Evolutionary conservation across 1,140 invertebrate genomes (phyloP).

Genomic region (Drosophila azteca): DNA sequence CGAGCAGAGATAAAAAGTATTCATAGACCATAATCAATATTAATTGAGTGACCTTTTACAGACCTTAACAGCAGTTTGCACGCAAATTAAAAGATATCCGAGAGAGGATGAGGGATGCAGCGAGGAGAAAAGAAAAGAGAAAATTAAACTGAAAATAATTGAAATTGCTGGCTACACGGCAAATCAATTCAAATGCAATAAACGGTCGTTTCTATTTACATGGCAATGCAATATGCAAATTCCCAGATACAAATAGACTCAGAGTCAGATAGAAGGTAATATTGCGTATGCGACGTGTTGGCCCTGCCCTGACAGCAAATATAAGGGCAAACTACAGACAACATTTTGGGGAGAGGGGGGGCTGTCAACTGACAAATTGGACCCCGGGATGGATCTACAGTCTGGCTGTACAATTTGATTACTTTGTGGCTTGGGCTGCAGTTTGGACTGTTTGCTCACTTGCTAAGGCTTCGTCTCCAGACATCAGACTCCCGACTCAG

Average conservation of each 20-base stretch:
- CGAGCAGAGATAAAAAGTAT: slow-evolving; percentile 18
- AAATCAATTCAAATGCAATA: slow-evolving; percentile 49
- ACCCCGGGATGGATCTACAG: neutral
- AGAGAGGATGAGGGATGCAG: neutral
- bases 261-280: slow-evolving; percentile 1
- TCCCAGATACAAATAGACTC: neutral
- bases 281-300: slow-evolving; percentile 32
- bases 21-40: slow-evolving; percentile 69
- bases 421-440: slow-evolving; percentile 54
- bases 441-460: slow-evolving; percentile 45
- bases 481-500: slow-evolving; percentile 18
- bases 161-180: slow-evolving; percentile 31
- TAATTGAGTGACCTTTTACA: slow-evolving; percentile 47
- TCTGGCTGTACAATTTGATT: slow-evolving; percentile 68
- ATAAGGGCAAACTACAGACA: slow-evolving; percentile 5
- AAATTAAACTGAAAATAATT: slow-evolving; percentile 38
- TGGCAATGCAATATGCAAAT: slow-evolving; percentile 65
- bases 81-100: slow-evolving; percentile 61
- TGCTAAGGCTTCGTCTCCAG: slow-evolving; percentile 15
- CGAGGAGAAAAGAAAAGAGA: slow-evolving; percentile 1
- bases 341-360: slow-evolving; percentile 9
- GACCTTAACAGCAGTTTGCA: neutral
- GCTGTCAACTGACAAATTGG: slow-evolving; percentile 62
- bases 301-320: slow-evolving; percentile 20
- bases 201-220: slow-evolving; percentile 65